Conservation (phyloP, 1,140 invertebrate species). For the Cotesia typhae region DNA sequence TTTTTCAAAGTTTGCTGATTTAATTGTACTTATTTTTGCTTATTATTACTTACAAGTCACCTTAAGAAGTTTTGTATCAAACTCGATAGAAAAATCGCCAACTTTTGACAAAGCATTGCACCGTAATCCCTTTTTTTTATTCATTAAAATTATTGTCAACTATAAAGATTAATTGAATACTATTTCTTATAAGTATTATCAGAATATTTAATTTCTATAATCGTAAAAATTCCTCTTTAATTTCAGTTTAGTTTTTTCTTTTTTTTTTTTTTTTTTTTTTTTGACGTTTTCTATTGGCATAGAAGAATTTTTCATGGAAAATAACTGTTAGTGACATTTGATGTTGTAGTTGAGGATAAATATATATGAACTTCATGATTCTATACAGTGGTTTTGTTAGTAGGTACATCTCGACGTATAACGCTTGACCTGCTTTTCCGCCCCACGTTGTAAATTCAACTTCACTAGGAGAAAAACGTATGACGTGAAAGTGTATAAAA, state of each 20-base stretch:
- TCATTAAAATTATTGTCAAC: too few species aligned
- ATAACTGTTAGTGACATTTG: constrained; percentile 28
- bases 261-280: constrained; percentile 11
- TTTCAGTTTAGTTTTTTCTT: not conserved
- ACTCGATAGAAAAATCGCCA: not conserved
- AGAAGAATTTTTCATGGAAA: constrained; percentile 11
- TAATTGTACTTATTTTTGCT: constrained; percentile 46
- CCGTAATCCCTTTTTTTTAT: too few species aligned
- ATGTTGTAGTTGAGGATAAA: constrained; percentile 1
- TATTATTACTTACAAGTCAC: not conserved
- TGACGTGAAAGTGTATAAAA: not conserved
- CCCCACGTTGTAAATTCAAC: constrained; percentile 31
- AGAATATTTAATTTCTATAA: too few species aligned
- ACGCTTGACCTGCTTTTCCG: constrained; percentile 36
- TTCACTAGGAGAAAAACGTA: constrained; percentile 11
- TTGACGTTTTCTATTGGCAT: not conserved
- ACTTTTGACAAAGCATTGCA: too few species aligned
- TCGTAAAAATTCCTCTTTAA: not conserved
- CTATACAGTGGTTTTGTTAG: constrained; percentile 9
- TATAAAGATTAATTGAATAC: too few species aligned
- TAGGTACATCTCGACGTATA: constrained; percentile 29
- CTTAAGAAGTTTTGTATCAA: not conserved
- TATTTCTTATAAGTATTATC: too few species aligned
- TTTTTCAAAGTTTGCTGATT: constrained; percentile 54
- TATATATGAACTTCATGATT: constrained; percentile 18